These are phyloP conservation scores for Helleia helle DNA, from an alignment of 2,888 invertebrate species.

Conservation along the genomic window DNA sequence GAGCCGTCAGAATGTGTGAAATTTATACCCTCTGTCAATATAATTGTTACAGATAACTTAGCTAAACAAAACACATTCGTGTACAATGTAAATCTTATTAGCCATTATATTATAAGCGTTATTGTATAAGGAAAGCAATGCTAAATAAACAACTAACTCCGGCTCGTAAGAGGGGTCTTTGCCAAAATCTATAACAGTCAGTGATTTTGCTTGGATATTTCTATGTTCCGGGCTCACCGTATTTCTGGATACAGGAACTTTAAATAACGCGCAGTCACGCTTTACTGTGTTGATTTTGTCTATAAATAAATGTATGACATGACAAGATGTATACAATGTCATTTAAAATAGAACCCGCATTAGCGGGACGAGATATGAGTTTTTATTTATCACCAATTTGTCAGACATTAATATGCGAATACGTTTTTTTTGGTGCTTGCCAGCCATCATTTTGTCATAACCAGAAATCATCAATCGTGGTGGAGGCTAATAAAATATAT, in stretches of 20 bases:
- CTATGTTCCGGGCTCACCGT: constrained; percentile 21
- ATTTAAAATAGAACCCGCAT: constrained; percentile 13
- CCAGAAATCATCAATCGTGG: too few species aligned
- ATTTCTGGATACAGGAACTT: constrained; percentile 21
- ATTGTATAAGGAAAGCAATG: constrained; percentile 10
- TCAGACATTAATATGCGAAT: neutral
- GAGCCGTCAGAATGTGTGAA: neutral
- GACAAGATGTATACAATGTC: constrained; percentile 18
- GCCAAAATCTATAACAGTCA: constrained; percentile 24
- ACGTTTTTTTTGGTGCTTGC: too few species aligned
- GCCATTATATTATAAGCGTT: constrained; percentile 1
- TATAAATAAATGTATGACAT: constrained; percentile 22
- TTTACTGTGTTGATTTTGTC: constrained; percentile 17
- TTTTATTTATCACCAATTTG: neutral
- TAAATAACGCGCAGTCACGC: constrained; percentile 20
- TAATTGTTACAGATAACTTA: neutral
- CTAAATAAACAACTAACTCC: constrained; percentile 16
- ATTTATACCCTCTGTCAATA: neutral
- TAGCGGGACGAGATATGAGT: neutral
- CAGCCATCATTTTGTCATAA: too few species aligned
- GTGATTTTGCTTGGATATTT: constrained; percentile 24
- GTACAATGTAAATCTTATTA: neutral
- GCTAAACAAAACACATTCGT: neutral
- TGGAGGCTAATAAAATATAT: too few species aligned
- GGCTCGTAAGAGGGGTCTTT: constrained; percentile 16